Percentiles rank a stretch among this genome's conserved stretches.
Conservation (phyloP, 2,888 invertebrate species). For the Minunthozetes semirufus region DNA sequence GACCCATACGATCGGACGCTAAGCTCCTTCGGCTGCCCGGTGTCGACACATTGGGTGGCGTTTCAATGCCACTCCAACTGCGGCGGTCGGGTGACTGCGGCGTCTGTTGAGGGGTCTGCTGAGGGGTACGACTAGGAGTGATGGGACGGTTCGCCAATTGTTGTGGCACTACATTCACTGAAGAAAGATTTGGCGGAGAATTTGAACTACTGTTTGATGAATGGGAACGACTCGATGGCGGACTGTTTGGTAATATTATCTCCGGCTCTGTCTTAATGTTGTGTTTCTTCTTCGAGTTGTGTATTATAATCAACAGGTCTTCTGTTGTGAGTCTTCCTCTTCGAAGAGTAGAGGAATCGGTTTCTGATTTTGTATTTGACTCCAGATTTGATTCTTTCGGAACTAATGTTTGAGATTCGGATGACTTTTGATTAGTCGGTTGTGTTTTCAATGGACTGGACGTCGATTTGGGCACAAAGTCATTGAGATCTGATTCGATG, state of each 20-base stretch:
- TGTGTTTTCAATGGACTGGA: constrained; percentile 2
- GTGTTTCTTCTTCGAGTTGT: constrained; percentile 44
- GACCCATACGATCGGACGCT: constrained; percentile 44
- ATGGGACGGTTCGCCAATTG: not conserved
- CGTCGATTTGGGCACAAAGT: constrained; percentile 16
- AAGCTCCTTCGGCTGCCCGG: constrained; percentile 37
- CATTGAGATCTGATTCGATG: not conserved
- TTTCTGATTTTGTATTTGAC: not conserved
- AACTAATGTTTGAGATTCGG: not conserved
- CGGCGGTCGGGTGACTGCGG: not conserved
- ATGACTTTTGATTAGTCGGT: not conserved
- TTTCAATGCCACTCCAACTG: constrained; percentile 38
- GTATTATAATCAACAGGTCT: constrained; percentile 44
- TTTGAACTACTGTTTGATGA: constrained; percentile 29
- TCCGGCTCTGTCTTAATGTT: constrained; percentile 43
- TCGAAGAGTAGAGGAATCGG: not conserved
- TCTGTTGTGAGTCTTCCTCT: constrained; percentile 41
- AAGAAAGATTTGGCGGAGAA: not conserved
- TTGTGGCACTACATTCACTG: not conserved
- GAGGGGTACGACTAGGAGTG: constrained; percentile 29
- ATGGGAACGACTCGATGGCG: constrained; percentile 31
- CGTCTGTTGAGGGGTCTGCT: not conserved
- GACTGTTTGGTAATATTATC: constrained; percentile 25
- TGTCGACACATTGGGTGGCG: constrained; percentile 14
- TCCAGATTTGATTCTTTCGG: not conserved